Evolutionary conservation across 2,797 vertebrate species (phyloP).

Genomic region (Adrianichthys oophorus): DNA sequence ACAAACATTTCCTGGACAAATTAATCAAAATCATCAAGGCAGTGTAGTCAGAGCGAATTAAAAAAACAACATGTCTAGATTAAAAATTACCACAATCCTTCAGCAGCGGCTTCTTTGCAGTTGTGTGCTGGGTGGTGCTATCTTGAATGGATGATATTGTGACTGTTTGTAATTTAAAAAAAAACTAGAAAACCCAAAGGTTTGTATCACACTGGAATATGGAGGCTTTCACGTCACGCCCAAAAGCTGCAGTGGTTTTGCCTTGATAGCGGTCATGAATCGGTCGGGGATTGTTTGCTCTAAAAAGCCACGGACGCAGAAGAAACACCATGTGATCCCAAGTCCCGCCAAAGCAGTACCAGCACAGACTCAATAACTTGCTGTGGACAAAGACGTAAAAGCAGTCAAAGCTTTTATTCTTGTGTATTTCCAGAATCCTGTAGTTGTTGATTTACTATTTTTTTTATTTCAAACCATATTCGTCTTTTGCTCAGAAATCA

Average conservation of each 20-base stretch:
- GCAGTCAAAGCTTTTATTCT: no score
- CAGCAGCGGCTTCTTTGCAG: conserved; percentile 85
- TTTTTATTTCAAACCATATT: no score
- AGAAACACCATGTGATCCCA: background rate
- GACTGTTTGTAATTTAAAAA: conserved; percentile 29
- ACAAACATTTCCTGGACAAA: conserved; percentile 94
- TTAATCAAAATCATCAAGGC: conserved; percentile 99
- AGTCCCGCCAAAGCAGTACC: background rate
- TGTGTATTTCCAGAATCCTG: no score
- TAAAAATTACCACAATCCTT: conserved; percentile 94
- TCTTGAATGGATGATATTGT: conserved; percentile 38
- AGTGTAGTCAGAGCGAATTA: conserved; percentile 93
- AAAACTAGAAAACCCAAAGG: conserved; percentile 19
- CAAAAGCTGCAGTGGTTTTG: no score
- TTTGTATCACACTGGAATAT: conserved; percentile 4
- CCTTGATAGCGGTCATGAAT: no score
- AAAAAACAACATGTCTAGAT: conserved; percentile 92
- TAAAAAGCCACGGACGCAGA: background rate
- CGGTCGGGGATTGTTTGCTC: background rate
- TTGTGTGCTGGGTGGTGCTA: conserved; percentile 17
- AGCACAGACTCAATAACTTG: background rate
- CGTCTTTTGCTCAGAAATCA: no score
- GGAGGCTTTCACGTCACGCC: background rate
- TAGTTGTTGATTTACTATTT: no score
- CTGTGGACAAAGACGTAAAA: no score